Evolutionary conservation across 2,888 invertebrate genomes (phyloP).

Genomic region (Teleogryllus oceanicus): DNA sequence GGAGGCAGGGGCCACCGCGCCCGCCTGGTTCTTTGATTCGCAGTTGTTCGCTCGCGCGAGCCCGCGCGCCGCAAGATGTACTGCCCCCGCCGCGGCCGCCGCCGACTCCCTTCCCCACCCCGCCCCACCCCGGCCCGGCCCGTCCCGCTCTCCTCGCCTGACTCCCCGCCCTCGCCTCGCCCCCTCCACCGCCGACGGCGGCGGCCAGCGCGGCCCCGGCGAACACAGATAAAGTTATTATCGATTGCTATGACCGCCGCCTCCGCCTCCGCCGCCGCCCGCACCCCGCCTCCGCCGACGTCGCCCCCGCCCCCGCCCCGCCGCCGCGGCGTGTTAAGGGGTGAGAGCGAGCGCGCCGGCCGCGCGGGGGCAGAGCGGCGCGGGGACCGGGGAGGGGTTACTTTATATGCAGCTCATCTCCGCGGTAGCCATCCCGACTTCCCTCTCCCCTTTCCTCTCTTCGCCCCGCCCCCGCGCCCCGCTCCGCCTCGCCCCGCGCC

Average conservation of each 20-base stretch:
- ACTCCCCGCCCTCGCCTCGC: not conserved
- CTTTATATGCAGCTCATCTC: conserved; percentile 35
- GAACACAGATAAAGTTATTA: conserved; percentile 10
- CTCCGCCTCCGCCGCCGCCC: not conserved
- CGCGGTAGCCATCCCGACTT: conserved; percentile 39
- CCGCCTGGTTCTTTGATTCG: not conserved
- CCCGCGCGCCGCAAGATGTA: conserved; percentile 6
- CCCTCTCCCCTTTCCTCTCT: conserved; percentile 35
- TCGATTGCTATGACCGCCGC: not conserved
- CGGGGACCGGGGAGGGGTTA: not conserved
- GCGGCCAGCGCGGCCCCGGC: not conserved
- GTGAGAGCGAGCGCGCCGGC: not conserved
- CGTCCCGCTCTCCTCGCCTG: not conserved
- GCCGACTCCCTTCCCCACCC: not conserved
- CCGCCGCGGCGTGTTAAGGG: not conserved
- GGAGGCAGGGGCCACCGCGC: not conserved
- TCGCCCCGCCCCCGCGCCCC: conserved; percentile 21
- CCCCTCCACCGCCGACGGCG: not conserved
- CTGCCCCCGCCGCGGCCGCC: not conserved
- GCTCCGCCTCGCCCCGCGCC: not conserved
- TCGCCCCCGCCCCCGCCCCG: not conserved
- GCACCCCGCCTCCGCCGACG: not conserved
- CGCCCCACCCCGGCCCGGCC: not conserved
- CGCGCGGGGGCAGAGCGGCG: not conserved
- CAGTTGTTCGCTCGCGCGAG: not conserved